A percentile compares a stretch with the other conserved stretches of the same genome.
phyloP scores from a whole-genome alignment of 2,888 invertebrate genomes.

The Spilarctia lutea region DNA sequence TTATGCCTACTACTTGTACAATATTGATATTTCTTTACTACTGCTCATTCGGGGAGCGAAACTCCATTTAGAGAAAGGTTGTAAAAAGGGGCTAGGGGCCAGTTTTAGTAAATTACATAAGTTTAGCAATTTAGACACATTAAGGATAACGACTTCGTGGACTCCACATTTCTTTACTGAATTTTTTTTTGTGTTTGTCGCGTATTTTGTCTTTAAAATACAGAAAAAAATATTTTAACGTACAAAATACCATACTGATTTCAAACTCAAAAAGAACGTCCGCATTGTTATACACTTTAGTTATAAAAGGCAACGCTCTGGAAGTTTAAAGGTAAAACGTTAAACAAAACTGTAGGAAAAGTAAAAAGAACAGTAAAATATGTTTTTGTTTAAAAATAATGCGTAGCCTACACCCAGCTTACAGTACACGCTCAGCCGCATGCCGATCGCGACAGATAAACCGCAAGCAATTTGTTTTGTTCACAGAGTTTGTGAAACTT shows the following conservation, averaged over 20 bases:
- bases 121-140: neutral
- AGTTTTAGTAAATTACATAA: neutral
- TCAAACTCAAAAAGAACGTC: constrained; percentile 11
- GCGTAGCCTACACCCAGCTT: constrained; percentile 27
- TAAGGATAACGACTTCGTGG: neutral
- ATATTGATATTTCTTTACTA: neutral
- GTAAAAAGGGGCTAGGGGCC: neutral
- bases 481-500: constrained; percentile 31
- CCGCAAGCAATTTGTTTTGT: constrained; percentile 42
- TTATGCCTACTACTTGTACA: neutral
- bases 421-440: constrained; percentile 24
- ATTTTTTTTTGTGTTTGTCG: neutral
- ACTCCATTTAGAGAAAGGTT: neutral
- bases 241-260: neutral
- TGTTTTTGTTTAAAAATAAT: constrained; percentile 37
- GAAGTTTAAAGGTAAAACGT: neutral
- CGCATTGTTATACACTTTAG: constrained; percentile 26
- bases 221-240: neutral
- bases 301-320: constrained; percentile 20
- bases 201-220: neutral
- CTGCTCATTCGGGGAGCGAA: neutral
- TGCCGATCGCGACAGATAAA: constrained; percentile 48
- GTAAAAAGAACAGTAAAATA: constrained; percentile 39
- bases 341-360: constrained; percentile 17
- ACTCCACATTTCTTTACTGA: neutral